These are phyloP conservation scores for Drosophila melanocephala DNA, from an alignment of 2,888 invertebrate genomes.

Conservation along the genomic window DNA sequence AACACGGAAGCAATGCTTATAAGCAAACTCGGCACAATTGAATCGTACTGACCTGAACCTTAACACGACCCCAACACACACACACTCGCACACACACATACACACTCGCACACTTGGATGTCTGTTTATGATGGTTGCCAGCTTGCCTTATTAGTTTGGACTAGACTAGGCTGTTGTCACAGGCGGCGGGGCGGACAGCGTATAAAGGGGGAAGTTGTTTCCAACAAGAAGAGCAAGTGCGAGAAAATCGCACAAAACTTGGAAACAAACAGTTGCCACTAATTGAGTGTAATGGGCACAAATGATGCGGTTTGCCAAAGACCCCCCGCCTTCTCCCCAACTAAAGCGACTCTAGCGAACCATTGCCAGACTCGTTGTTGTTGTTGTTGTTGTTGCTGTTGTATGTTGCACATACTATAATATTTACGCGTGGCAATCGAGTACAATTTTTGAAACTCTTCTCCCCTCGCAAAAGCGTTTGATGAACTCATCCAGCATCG, in stretches of 20 bases:
- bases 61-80: slow-evolving; percentile 45
- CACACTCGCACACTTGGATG: slow-evolving; percentile 12
- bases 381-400: neutral
- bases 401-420: slow-evolving; percentile 30
- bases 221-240: slow-evolving; percentile 50
- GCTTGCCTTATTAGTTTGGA: slow-evolving; percentile 53
- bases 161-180: neutral
- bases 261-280: slow-evolving; percentile 66
- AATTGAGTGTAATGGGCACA: slow-evolving; percentile 79
- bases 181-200: slow-evolving; percentile 1
- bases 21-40: slow-evolving; percentile 67
- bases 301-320: slow-evolving; percentile 59
- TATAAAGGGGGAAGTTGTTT: neutral
- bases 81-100: slow-evolving; percentile 13
- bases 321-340: too few relatives aligned
- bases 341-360: neutral
- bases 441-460: slow-evolving; percentile 62
- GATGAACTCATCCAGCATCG: slow-evolving; percentile 63
- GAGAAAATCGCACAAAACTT: slow-evolving; percentile 57
- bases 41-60: slow-evolving; percentile 55
- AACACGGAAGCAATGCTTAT: slow-evolving; percentile 65
- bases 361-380: neutral
- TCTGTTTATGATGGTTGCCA: slow-evolving; percentile 32
- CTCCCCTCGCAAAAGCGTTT: slow-evolving; percentile 48
- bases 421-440: slow-evolving; percentile 48